A percentile compares a stretch with the other conserved stretches of the same genome.
Conservation (phyloP, 2,113 vertebrate genomes). For the Capra hircus region DNA sequence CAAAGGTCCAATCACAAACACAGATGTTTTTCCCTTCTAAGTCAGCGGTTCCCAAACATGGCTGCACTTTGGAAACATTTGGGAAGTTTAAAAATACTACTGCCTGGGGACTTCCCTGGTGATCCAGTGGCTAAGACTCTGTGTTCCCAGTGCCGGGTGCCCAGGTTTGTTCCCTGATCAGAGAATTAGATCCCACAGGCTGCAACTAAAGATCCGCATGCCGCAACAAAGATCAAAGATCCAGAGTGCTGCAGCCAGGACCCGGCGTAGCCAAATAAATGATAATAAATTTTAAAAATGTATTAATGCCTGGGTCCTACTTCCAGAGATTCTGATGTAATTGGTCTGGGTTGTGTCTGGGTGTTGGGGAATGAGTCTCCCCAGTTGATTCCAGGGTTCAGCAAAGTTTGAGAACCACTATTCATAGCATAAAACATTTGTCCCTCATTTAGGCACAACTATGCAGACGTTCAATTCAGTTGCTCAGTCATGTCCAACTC, state of each 20-base stretch:
- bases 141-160: not conserved
- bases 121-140: not conserved
- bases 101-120: not conserved
- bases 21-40: not conserved
- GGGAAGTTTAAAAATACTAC: not conserved
- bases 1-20: not conserved
- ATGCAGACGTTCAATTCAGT: not conserved
- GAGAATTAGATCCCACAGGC: not conserved
- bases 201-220: not conserved
- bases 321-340: not conserved
- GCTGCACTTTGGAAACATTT: not conserved
- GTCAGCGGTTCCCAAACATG: not conserved
- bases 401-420: not conserved
- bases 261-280: rapidly evolving
- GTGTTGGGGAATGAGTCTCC: not conserved
- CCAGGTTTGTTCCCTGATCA: not conserved
- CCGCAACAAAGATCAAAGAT: not conserved
- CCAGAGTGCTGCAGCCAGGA: not conserved
- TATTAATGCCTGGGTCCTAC: not conserved
- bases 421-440: not conserved
- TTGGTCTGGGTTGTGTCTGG: not conserved
- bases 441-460: not conserved
- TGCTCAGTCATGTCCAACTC: not conserved
- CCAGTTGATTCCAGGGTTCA: not conserved
- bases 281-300: not conserved